These are phyloP conservation scores for Brachypalpus laphriformis DNA, from an alignment of 2,888 invertebrate genomes.

Conservation along the genomic window DNA sequence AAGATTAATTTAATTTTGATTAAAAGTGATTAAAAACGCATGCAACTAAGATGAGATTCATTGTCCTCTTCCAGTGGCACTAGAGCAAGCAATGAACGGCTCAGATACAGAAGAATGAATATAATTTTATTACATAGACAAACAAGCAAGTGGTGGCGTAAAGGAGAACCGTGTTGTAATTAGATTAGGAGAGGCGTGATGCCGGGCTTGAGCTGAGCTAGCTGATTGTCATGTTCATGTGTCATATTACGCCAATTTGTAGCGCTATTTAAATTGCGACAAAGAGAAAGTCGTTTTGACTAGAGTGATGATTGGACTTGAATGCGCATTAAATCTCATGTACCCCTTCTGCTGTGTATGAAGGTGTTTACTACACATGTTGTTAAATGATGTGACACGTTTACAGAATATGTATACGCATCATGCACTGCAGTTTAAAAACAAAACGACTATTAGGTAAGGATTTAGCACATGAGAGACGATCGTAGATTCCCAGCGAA, in stretches of 20 bases:
- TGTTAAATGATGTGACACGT: not conserved
- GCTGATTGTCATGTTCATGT: slow-evolving; percentile 59
- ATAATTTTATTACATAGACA: not conserved
- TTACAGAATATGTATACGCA: not conserved
- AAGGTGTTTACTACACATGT: too few species aligned
- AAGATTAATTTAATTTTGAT: slow-evolving; percentile 59
- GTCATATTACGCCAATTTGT: slow-evolving; percentile 37
- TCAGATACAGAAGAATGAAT: not conserved
- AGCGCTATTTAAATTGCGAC: slow-evolving; percentile 27
- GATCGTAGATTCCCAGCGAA: too few species aligned
- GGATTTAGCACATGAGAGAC: too few species aligned
- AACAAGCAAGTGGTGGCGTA: slow-evolving; percentile 1
- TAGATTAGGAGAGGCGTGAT: slow-evolving; percentile 45
- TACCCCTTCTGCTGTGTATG: not conserved
- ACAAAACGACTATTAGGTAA: too few species aligned
- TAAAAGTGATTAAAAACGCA: slow-evolving; percentile 50
- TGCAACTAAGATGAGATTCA: slow-evolving; percentile 41
- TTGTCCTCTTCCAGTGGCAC: slow-evolving; percentile 25
- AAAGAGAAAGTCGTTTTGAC: slow-evolving; percentile 40
- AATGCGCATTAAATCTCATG: slow-evolving; percentile 1
- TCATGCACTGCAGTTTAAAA: too few species aligned
- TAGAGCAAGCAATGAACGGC: slow-evolving; percentile 40
- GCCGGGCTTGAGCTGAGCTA: slow-evolving; percentile 41
- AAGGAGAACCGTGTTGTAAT: slow-evolving; percentile 28
- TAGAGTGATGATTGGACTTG: slow-evolving; percentile 1